Evolutionary conservation across 1,140 invertebrate genomes (phyloP), one percentile per base, ranked within the genome.

Genomic region (Leptestheria dahalacensis): DNA sequence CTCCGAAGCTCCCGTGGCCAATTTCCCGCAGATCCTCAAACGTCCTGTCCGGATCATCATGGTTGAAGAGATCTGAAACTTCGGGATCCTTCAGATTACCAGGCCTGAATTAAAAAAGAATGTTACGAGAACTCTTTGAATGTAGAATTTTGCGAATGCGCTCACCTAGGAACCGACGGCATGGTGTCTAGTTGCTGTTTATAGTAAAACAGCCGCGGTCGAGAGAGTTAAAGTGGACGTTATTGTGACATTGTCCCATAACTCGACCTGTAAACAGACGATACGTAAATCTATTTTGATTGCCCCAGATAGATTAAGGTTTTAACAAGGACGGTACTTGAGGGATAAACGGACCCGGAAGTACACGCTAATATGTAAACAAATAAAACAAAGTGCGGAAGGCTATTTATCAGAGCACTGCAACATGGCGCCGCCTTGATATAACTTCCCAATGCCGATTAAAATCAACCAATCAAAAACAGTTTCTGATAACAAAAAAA

Each of bases 1-100:
- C 94, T 56, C 97, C 97, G 74, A 99, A 99, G 70, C 93, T 97
- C 64, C 97, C 97, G 85, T 99, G 95, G 59, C 97, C 97, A 72
- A 99, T 99, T 77, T 99, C 96, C 48, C 94, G 82, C 18, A 99
- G 79, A 74, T 99, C 96, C 68, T 91, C 88, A 78, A 98, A 99
- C 68, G 97, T 89, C 73, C 91, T 91, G 67, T 99, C 96, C 23
- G 97, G 97, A 75, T 99, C 96, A 75, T 97, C 94, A 74, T 88
- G 90, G 71, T 87, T 90, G 74, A 99, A 99, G 49, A 97, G 77
- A 72, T 94, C 89, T 61, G 91, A 89, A 66, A 96, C 89, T 73
- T 94, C 91, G 58, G 93, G 92, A 78, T 97, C 91, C 74, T 95
- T 94, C 54, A 97, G 79, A 77, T 86, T 93, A 70, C 91, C 91